Conservation (phyloP, 2,113 vertebrate species). For the Sarotherodon lohbergeri region DNA sequence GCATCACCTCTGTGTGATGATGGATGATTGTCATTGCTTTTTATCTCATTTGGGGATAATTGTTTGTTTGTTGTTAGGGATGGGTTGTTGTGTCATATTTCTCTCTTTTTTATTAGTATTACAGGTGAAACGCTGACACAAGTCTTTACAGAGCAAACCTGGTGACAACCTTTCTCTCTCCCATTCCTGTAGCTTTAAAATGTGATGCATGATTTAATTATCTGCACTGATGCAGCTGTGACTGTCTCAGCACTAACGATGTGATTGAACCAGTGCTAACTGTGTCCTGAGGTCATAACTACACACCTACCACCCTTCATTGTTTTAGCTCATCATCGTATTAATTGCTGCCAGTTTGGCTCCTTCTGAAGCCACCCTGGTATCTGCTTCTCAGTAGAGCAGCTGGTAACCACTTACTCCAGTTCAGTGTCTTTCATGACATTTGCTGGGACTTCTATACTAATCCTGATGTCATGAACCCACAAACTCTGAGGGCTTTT, state of each 20-base stretch:
- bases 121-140: rapidly evolving
- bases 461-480: neutral
- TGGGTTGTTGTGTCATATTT: rapidly evolving
- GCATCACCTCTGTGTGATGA: rapidly evolving
- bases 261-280: rapidly evolving
- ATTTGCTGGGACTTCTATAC: neutral
- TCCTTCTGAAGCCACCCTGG: neutral
- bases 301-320: neutral
- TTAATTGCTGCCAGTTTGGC: neutral
- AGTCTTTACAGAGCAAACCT: neutral
- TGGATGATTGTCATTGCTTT: rapidly evolving
- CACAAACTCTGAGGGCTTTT: neutral
- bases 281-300: rapidly evolving
- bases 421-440: neutral
- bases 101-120: rapidly evolving
- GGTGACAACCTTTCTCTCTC: neutral
- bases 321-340: neutral
- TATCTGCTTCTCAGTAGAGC: neutral
- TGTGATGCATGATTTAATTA: rapidly evolving
- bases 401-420: neutral
- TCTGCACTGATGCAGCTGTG: rapidly evolving
- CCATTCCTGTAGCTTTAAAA: neutral
- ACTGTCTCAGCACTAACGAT: neutral
- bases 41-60: rapidly evolving
- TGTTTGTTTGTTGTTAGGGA: neutral